Conservation (phyloP, 2,888 invertebrate species). For the Mechanitis mazaeus region DNA sequence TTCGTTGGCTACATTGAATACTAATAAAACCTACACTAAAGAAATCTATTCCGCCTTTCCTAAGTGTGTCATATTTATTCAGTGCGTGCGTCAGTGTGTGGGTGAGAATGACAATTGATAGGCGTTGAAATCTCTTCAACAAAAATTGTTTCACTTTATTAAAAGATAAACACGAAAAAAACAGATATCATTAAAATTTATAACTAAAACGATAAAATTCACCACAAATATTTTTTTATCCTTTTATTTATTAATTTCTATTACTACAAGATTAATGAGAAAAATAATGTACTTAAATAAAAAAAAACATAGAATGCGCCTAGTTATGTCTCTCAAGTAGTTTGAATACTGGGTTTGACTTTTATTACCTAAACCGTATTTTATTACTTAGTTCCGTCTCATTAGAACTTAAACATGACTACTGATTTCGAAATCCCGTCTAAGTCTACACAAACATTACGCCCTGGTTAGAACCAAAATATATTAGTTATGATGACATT, state of each 20-base stretch:
- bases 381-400: too few relatives aligned
- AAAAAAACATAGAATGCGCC: too few relatives aligned
- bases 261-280: too few relatives aligned
- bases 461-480: conserved; percentile 2
- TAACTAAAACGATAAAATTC: too few relatives aligned
- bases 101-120: conserved; percentile 26
- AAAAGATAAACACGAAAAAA: conserved; percentile 18
- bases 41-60: neutral
- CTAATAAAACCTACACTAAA: conserved; percentile 2
- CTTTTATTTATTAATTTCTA: neutral
- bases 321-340: too few relatives aligned
- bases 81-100: conserved; percentile 26
- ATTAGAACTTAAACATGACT: neutral
- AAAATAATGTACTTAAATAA: too few relatives aligned
- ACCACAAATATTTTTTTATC: neutral
- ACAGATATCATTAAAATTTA: too few relatives aligned
- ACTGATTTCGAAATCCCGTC: neutral
- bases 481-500: neutral
- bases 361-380: too few relatives aligned
- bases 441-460: too few relatives aligned
- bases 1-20: neutral
- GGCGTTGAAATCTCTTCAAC: conserved; percentile 15
- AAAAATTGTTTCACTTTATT: conserved; percentile 20
- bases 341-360: too few relatives aligned
- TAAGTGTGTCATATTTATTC: conserved; percentile 17